A percentile compares a stretch with the other conserved stretches of the same genome.
Evolutionary conservation across 2,113 vertebrate species (phyloP).

Genomic region (Ptyas mucosa): DNA sequence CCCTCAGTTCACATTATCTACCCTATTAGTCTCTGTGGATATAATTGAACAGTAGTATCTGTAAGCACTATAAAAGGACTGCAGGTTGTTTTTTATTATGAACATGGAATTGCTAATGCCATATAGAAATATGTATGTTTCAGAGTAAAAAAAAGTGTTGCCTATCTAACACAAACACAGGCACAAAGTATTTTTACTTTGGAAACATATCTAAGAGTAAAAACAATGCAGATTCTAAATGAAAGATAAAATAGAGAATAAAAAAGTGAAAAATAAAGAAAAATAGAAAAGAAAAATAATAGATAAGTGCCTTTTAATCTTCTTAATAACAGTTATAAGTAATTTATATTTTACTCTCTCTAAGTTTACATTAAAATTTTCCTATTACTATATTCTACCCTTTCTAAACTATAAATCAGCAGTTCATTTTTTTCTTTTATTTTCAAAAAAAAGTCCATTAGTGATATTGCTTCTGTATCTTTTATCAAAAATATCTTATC

Average conservation of each 20-base stretch:
- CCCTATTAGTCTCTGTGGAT: background rate
- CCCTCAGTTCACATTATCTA: background rate
- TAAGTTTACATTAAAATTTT: background rate
- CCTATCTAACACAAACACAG: background rate
- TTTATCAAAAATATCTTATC: background rate
- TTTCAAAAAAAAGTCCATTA: background rate
- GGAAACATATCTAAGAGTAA: background rate
- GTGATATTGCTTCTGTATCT: background rate
- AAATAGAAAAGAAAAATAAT: background rate
- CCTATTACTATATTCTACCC: background rate
- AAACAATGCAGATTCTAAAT: background rate
- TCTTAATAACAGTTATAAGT: background rate
- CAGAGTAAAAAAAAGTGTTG: background rate
- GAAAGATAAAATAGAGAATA: background rate
- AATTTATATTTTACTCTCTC: background rate
- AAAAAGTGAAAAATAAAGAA: background rate
- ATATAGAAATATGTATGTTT: background rate
- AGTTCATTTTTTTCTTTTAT: background rate
- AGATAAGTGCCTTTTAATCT: background rate
- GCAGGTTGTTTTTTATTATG: background rate
- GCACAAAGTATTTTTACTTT: background rate
- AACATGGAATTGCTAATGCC: background rate
- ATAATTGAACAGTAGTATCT: background rate
- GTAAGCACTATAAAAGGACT: background rate
- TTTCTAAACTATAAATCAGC: background rate